Base-by-base conservation (phyloP, 1,140 invertebrate species). In the Nilaparvata lugens region DNA sequence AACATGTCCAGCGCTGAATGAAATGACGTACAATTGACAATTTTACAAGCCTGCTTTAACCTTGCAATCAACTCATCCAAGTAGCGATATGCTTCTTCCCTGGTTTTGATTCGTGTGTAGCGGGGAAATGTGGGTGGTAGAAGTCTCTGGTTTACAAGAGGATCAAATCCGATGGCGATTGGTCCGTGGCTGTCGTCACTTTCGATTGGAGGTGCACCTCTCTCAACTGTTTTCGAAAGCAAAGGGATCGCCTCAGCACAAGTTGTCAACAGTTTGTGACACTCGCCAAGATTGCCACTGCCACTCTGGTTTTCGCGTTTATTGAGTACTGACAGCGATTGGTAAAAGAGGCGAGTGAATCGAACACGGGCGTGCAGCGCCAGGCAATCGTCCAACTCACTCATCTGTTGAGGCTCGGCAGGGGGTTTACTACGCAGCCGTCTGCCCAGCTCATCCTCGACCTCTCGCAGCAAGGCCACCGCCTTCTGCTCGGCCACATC, bases 51-150 rank as follows among this genome's bases (percentile, higher is more conserved):
- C 66, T 83, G 82, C 70, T 91, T 85, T 31, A 97, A 78, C 61
- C 91, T 80, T 25, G 84, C 78, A 6, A 96, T 78, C 65, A 95
- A 80, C 67, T 89, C 85, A 65, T 89, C 83, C 67, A 97, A 83
- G 75, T 96, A 97, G 66, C 84, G 79, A 62, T 95, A 74, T 25
- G 93, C 88, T 67, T 95, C 91, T 31, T 78, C 73, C 40, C 91
- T 79, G 52, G 87, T 85, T 65, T 91, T 91, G 66, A 98, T 95
- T 75, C 92, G 89, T 1, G 94, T 95, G 74, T 96, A 97, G 1
- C 95, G 81, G 9, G 96, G 96, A 80, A 98, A 98, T n/a, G 95
- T 97, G 1, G 95, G 95, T 40, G 95, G 95, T 25, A 97, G 76
- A 28, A 97, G 78, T 64, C 95, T 83, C 75, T 97, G 94, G 76